phyloP scores from a whole-genome alignment of 1,140 invertebrate species.

The Hycleus cichorii region DNA sequence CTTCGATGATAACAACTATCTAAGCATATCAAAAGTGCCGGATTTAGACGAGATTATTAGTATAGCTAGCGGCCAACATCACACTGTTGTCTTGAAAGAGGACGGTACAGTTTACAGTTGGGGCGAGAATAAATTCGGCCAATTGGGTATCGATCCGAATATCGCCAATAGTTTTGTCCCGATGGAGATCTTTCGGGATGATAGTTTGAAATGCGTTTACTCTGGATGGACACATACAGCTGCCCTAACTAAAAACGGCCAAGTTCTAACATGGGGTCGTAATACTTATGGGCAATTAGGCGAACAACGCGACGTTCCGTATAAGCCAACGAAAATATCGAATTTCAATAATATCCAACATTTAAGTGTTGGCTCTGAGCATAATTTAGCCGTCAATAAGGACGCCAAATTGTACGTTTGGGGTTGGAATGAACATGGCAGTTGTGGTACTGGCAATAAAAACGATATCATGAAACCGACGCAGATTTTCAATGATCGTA shows the following conservation, averaged over 20 bases:
- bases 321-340: conserved; percentile 34
- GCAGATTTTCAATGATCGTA: conserved; percentile 37
- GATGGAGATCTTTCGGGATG: conserved; percentile 40
- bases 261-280: conserved; percentile 66
- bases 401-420: conserved; percentile 61
- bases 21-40: conserved; percentile 47
- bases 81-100: conserved; percentile 55
- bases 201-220: conserved; percentile 44
- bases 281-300: conserved; percentile 74
- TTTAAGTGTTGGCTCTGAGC: conserved; percentile 68
- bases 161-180: conserved; percentile 47
- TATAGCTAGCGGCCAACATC: conserved; percentile 65
- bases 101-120: conserved; percentile 54
- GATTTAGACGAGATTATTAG: conserved; percentile 47
- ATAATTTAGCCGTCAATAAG: conserved; percentile 57
- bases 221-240: conserved; percentile 71
- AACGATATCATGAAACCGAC: conserved; percentile 48
- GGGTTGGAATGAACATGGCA: conserved; percentile 90
- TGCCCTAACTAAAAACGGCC: conserved; percentile 50
- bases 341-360: conserved; percentile 44
- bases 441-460: conserved; percentile 65
- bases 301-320: conserved; percentile 21
- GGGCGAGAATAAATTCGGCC: conserved; percentile 70
- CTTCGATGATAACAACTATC: conserved; percentile 45
- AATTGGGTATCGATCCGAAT: conserved; percentile 50